Evolutionary conservation across 2,797 vertebrate species (phyloP).

Genomic region (Tauraco hartlaubi): DNA sequence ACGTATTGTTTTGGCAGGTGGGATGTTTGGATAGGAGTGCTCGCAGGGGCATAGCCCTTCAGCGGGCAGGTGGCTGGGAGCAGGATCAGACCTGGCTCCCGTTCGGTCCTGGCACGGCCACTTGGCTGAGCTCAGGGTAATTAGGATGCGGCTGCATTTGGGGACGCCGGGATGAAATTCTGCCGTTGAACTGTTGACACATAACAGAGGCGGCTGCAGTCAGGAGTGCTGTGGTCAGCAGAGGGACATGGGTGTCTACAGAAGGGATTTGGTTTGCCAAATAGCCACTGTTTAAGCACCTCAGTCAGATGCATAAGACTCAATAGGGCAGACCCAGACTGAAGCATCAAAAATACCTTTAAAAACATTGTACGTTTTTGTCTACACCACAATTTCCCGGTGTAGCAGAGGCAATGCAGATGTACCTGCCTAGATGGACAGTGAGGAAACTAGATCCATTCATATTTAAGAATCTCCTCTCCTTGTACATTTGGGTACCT

Average conservation of each 20-base stretch:
- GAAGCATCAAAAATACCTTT: not conserved
- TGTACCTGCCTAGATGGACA: not conserved
- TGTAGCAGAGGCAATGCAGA: not conserved
- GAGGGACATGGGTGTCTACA: not conserved
- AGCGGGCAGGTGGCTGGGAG: not conserved
- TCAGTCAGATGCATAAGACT: not conserved
- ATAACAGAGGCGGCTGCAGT: rapidly evolving
- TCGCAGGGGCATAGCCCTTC: not conserved
- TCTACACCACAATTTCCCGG: not conserved
- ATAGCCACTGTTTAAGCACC: not conserved
- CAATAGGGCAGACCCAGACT: not conserved
- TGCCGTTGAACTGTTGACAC: not conserved
- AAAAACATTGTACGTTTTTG: not conserved
- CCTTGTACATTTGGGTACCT: not conserved
- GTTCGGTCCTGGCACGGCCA: rapidly evolving
- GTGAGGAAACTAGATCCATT: not conserved
- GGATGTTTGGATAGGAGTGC: not conserved
- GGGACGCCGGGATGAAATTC: not conserved
- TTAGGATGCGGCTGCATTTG: not conserved
- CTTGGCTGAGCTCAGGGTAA: not conserved
- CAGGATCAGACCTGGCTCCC: not conserved
- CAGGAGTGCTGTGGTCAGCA: not conserved
- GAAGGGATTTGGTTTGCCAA: not conserved
- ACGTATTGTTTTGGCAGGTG: rapidly evolving
- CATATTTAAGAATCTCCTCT: not conserved